These are phyloP conservation scores for Lathamus discolor DNA, from an alignment of 2,113 vertebrate species.

Conservation along the genomic window DNA sequence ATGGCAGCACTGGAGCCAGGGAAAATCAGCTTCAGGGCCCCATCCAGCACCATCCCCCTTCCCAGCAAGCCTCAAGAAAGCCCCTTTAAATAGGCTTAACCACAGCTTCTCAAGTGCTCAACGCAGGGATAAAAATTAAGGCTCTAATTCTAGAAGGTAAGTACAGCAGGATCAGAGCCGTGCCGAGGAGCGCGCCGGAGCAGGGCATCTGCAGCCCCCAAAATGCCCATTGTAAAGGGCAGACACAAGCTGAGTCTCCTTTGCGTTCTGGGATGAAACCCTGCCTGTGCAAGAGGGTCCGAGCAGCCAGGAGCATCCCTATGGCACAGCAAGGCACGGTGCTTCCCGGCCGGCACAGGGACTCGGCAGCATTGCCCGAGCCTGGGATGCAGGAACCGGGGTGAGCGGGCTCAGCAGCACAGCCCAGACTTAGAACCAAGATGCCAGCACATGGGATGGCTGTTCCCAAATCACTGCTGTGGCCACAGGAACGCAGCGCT, in stretches of 20 bases:
- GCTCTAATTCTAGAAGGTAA: conserved; percentile 71
- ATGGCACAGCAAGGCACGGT: fast-evolving
- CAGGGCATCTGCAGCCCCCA: background rate
- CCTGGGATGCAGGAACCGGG: background rate
- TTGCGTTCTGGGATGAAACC: fast-evolving
- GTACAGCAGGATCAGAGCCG: conserved; percentile 45
- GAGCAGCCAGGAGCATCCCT: background rate
- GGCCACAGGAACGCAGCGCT: fast-evolving
- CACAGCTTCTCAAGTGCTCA: conserved; percentile 65
- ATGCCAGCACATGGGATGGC: fast-evolving
- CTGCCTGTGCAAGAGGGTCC: background rate
- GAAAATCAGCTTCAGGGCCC: conserved; percentile 42
- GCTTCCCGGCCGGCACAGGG: fast-evolving
- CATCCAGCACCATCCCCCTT: background rate
- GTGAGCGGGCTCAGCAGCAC: fast-evolving
- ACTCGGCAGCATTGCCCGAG: fast-evolving
- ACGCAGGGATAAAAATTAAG: conserved; percentile 55
- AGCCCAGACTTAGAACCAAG: background rate
- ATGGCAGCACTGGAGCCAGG: fast-evolving
- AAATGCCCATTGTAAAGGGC: background rate
- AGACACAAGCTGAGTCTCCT: background rate
- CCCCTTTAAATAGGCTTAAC: conserved; percentile 60
- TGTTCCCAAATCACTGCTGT: fast-evolving
- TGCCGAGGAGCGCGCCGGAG: fast-evolving
- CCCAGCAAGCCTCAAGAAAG: conserved; percentile 23